These are phyloP conservation scores for Noctua pronuba DNA, from an alignment of 2,888 invertebrate genomes.

Conservation along the genomic window DNA sequence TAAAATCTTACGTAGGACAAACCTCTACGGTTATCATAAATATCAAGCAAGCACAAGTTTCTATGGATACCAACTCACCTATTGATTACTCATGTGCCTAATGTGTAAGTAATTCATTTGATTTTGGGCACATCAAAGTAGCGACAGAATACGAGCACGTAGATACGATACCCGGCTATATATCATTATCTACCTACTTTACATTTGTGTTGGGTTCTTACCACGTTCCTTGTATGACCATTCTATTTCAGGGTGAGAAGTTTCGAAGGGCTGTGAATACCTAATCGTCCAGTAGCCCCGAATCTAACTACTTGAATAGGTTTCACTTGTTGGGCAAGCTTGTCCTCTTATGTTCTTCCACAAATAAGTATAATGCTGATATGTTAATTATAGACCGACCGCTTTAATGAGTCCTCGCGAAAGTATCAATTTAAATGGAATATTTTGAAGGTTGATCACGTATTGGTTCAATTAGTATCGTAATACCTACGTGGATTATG, in stretches of 20 bases:
- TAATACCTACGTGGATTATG: too few species aligned
- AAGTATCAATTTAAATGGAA: too few species aligned
- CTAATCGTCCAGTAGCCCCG: constrained; percentile 14
- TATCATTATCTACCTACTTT: background rate
- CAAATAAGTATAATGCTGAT: background rate
- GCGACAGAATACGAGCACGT: constrained; percentile 3
- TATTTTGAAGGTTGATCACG: too few species aligned
- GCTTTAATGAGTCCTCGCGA: too few species aligned
- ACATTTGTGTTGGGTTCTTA: constrained; percentile 4
- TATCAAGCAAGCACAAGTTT: constrained; percentile 17
- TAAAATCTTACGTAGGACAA: background rate
- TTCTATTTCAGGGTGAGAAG: constrained; percentile 26
- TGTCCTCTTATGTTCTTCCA: background rate
- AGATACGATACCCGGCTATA: background rate
- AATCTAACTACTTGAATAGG: background rate
- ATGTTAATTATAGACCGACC: background rate
- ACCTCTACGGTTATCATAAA: background rate
- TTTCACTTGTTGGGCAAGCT: background rate
- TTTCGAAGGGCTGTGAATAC: constrained; percentile 22
- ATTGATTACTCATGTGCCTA: constrained; percentile 47
- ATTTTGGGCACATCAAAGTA: constrained; percentile 44
- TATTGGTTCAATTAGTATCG: too few species aligned
- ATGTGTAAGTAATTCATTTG: constrained; percentile 39
- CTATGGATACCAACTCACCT: constrained; percentile 35
- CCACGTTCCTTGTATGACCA: background rate